A percentile compares a stretch with the other conserved stretches of the same genome.
Evolutionary conservation across 92 coral and sea anemone genomes (phyloP).

Genomic region (Phenganax marumi): DNA sequence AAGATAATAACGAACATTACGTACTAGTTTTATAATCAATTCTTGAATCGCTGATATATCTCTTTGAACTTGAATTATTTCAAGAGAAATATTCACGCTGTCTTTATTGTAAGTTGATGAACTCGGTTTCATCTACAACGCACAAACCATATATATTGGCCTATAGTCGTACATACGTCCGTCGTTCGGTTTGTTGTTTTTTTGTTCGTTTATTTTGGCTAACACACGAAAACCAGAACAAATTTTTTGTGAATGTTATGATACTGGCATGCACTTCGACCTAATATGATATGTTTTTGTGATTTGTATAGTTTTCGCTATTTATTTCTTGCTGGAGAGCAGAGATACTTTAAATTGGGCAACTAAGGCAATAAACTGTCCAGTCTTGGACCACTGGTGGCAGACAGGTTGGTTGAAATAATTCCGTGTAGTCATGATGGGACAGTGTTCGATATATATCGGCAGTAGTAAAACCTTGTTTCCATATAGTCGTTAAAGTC

Average conservation of each 20-base stretch:
- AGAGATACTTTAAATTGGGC: constrained; percentile 92
- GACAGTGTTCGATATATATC: background rate
- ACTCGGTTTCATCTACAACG: constrained; percentile 21
- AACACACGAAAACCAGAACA: too few relatives aligned
- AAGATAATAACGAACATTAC: background rate
- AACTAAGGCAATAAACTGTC: constrained; percentile 79
- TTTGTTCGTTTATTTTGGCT: too few relatives aligned
- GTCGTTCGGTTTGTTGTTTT: background rate
- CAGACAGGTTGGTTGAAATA: constrained; percentile 72
- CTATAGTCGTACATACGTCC: background rate
- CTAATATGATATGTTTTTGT: background rate
- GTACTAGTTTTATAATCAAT: constrained; percentile 22
- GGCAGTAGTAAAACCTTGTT: background rate
- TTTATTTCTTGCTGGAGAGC: constrained; percentile 96
- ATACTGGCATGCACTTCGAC: too few relatives aligned
- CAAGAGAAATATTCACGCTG: constrained; percentile 13
- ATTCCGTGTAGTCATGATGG: background rate
- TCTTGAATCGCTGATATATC: constrained; percentile 21
- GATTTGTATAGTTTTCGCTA: constrained; percentile 69
- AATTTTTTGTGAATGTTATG: background rate
- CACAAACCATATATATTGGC: background rate
- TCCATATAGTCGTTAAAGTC: too few relatives aligned
- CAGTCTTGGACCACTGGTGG: constrained; percentile 99
- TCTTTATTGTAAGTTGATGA: background rate
- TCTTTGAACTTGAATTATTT: background rate